Base-by-base conservation (phyloP, 2,888 invertebrate genomes). In the Drosophila cognata region DNA sequence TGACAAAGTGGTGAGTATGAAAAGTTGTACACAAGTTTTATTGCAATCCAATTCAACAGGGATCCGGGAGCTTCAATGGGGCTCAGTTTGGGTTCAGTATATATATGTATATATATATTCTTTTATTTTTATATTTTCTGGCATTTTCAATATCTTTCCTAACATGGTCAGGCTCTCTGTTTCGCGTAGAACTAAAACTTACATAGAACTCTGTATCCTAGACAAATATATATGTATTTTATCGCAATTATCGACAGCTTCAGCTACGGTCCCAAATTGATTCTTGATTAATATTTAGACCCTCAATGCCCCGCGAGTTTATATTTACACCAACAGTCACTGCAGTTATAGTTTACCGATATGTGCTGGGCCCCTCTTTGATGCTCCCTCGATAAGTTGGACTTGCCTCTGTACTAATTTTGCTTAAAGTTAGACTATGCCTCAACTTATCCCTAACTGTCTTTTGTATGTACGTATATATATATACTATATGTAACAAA, bases 1-100 rank as follows among this genome's bases (percentile, higher is more conserved):
- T 57, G 93, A 92, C 41, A 93, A 93, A 91, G 92, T 92, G 92
- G 93, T 91, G 84, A 92, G 92, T 92, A 91, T 81, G 25, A 50
- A 35, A 57, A 48, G 43, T 43, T 46, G 7, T 46, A 46, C 46
- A 31, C 7, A 18, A 28, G 13, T 56, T 53, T 55, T 61, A 29
- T 64, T 52, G 51, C 67, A 62, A 57, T 43, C 33, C 28, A 62
- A 62, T 65, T 66, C 62, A 70, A 68, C 60, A 76, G 59, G 56
- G 66, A 62, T 58, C 52, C 56, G 52, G 65, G 63, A 71, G 61
- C 77, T 58, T 64, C 46, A 53, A 65, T 55, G 77, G 79, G 79
- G 73, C 68, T 73, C 77, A 80, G 81, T 71, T 53, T 67, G n/a
- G 52, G 52, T 72, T 72, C 43, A 31, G 57, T 57, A 41, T 57